Base-by-base conservation (phyloP, 2,888 invertebrate species). In the Nezara viridula region DNA sequence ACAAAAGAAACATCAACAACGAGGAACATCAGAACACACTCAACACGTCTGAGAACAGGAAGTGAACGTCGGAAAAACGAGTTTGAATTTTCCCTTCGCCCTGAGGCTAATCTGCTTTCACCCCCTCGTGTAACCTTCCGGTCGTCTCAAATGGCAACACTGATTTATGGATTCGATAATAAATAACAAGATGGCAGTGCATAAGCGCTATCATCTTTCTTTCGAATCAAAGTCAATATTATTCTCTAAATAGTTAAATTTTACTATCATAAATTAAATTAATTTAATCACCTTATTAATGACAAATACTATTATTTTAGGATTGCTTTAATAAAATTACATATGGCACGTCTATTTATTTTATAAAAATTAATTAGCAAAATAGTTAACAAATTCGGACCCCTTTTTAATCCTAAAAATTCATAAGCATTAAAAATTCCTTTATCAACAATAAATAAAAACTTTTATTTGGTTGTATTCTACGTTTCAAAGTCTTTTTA, bases 111-210 rank as follows among this genome's bases (percentile, higher is more conserved):
- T 21, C 32, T 73, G 37, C 66, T 73, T 73, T 73, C 66, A 37
- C 66, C 32, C 19, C 66, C 66, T 37, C 16, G 24, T 73, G 16
- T 7, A 37, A 73, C 21, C 66, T 73, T 73, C 66, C 66, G 66
- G 19, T 73, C 66, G 16, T 73, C 66, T 73, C 66, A 32, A 73
- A 73, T 73, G 66, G 66, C 66, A 73, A 73, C 66, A 37, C 32
- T 37, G 32, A 73, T 73, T 73, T 73, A 73, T 73, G 16, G 66
- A 19, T 37, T 73, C 66, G 32, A 37, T 73, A 37, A 32, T 32
- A 73, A 73, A 73, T 73, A 73, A 73, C 66, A 37, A 73, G 66
- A 4, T 32, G 32, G 37, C 37, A 19, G 32, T 73, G 66, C 32
- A 66, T 32, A 21, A 73, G 32, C 19, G 66, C 37, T 73, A 73